These are phyloP conservation scores for Urocynchramus pylzowi DNA, from an alignment of 2,113 vertebrate species.

Conservation along the genomic window DNA sequence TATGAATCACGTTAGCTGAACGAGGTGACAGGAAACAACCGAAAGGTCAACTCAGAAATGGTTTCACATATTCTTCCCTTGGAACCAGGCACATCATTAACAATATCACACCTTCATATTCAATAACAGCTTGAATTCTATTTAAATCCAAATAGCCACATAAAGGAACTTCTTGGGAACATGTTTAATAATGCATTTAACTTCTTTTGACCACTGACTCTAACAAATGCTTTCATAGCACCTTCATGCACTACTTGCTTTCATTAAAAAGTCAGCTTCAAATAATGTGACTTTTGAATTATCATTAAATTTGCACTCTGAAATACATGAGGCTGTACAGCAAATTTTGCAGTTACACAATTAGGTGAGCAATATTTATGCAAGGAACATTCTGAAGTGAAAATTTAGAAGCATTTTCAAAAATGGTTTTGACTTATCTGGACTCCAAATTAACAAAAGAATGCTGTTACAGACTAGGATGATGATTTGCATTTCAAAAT, in stretches of 20 bases:
- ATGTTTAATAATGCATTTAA: background rate
- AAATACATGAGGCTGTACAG: background rate
- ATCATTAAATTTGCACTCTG: background rate
- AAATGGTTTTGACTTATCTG: background rate
- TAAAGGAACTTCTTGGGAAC: background rate
- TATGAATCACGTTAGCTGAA: constrained; percentile 44
- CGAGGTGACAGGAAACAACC: constrained; percentile 36
- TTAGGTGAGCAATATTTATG: background rate
- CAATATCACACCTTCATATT: background rate
- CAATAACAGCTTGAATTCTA: background rate
- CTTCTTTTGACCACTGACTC: background rate
- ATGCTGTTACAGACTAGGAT: background rate
- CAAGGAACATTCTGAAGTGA: background rate
- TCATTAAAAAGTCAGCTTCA: background rate
- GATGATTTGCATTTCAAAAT: background rate
- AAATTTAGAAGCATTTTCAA: background rate
- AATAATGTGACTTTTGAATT: background rate
- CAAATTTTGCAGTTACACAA: background rate
- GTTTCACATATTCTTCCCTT: background rate
- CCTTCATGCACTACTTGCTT: background rate
- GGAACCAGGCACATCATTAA: background rate
- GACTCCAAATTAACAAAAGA: background rate
- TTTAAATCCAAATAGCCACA: background rate
- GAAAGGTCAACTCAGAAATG: background rate
- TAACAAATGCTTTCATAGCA: background rate